Evolutionary conservation across 2,113 vertebrate species (phyloP), one percentile per base, ranked within the genome.

Genomic region (Aegithalos caudatus): DNA sequence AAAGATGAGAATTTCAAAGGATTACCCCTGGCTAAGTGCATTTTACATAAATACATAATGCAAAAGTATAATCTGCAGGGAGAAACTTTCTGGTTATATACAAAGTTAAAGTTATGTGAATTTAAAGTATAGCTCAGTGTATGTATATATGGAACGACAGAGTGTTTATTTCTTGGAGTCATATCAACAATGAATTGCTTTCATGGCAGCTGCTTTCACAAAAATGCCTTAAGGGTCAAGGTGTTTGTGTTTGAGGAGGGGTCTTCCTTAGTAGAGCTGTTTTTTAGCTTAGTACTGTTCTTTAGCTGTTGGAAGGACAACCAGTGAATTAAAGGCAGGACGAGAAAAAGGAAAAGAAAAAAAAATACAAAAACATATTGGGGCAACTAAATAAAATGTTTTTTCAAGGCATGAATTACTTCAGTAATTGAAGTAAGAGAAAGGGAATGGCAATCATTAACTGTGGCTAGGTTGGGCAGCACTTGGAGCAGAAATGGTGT

Each of bases 41-140:
- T 96, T 98, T 98, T 97, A 95, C 96, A 97, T 97, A 96, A 97
- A 96, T 97, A 77, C 91, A 98, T 98, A 97, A 97, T 97, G 86
- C 85, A 98, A 91, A 95, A 95, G 81, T 86, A 67, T 77, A 96
- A 96, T 86, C 96, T 95, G 64, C 54, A 87, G 92, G 66, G 77
- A 95, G 51, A 95, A 94, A 96, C n/a, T 84, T 82, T 91, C 54
- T 1, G 0, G 51, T 38, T 66, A 95, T 81, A 94, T 73, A 93
- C 54, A 85, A 95, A 97, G 72, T 90, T 86, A 92, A 97, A 96
- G 95, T 92, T 94, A 92, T 69, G 44, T 96, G 94, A 69, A 89
- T 92, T 96, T 97, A 78, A 97, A 96, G 70, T 91, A 57, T n/a
- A 93, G n/a, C 61, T 96, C 56, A 93, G 65, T 92, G 84, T 93